phyloP scores from a whole-genome alignment of 2,888 invertebrate genomes.

The Lagria hirta region DNA sequence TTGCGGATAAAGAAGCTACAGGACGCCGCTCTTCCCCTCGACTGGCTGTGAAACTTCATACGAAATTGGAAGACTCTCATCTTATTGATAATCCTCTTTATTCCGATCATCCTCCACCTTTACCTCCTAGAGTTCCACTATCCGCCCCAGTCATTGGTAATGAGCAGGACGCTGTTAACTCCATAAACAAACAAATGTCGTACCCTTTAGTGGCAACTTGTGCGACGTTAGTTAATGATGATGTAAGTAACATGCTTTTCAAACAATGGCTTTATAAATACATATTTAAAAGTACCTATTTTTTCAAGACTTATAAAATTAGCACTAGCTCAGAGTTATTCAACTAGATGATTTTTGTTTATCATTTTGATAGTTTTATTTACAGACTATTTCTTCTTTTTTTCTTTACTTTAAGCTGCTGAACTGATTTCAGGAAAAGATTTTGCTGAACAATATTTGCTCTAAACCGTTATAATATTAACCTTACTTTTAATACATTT shows the following conservation, averaged over 20 bases:
- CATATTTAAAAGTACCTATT: too few species aligned
- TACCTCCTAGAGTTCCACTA: constrained; percentile 60
- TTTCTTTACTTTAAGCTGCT: too few species aligned
- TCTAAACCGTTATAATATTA: too few species aligned
- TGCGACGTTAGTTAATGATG: constrained; percentile 54
- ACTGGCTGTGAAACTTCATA: constrained; percentile 6
- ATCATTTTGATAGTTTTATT: too few species aligned
- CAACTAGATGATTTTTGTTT: too few species aligned
- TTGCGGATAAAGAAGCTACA: constrained; percentile 6
- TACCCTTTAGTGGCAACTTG: constrained; percentile 63
- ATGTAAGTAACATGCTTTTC: constrained; percentile 54
- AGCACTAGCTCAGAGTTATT: too few species aligned
- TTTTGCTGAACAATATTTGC: too few species aligned
- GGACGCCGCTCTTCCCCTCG: constrained; percentile 11
- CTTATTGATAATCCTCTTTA: constrained; percentile 35
- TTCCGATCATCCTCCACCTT: constrained; percentile 56
- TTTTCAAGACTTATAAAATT: too few species aligned
- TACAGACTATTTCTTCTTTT: too few species aligned
- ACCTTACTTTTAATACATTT: too few species aligned
- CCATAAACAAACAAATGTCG: constrained; percentile 66
- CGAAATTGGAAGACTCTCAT: constrained; percentile 19
- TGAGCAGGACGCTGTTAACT: constrained; percentile 57
- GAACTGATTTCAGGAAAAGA: too few species aligned
- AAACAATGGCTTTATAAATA: too few species aligned
- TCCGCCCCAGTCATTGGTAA: constrained; percentile 46